Base-by-base conservation (phyloP, 2,888 invertebrate genomes). In the Hirtodrosophila trivittata region DNA sequence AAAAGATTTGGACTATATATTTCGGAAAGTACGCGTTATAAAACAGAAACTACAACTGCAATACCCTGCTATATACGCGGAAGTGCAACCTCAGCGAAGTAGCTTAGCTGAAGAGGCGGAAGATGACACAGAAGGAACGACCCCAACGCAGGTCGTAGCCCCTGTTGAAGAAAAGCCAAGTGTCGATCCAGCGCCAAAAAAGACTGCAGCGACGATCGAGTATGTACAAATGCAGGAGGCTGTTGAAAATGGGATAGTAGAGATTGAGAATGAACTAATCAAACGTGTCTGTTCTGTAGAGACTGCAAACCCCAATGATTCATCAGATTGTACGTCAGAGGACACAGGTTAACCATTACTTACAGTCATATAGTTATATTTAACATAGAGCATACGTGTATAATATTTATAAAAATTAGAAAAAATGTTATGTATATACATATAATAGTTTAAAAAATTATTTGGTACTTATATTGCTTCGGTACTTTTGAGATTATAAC, bases 401-500 rank as follows among this genome's bases (percentile, higher is more conserved):
- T 14, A 43, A 45, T 59, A 51, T 45, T 46, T 56, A 21, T 49
- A 30, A 37, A 16, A 12, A 51, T 8, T 9, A 57, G 57, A 51
- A 32, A 18, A 13, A 51, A 45, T 33, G 45, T 21, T 30, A 7
- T 30, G 12, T 9, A 25, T 54, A 37, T 39, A 37, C 1, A 25
- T 54, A 37, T 39, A 37, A 16, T 92, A 52, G 45, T 38, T 59
- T 93, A 97, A 68, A 96, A 91, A 77, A 97, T 92, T 87, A 98
- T 96, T 92, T 97, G 96, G 89, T 98, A 98, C 91, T 98, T 99
- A 88, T 97, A 95, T 84, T 96, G 95, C 65, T 96, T 93, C n/a
- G 98, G 98, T 14, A 99, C 98, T 86, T 96, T 93, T 33, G 98
- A 97, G 30, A 99, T 94, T 42, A 99, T 95, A 12, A 99, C 93